A percentile compares a stretch with the other conserved stretches of the same genome.
phyloP scores from a whole-genome alignment of 1,140 invertebrate genomes.

The Pectinophora gossypiella region DNA sequence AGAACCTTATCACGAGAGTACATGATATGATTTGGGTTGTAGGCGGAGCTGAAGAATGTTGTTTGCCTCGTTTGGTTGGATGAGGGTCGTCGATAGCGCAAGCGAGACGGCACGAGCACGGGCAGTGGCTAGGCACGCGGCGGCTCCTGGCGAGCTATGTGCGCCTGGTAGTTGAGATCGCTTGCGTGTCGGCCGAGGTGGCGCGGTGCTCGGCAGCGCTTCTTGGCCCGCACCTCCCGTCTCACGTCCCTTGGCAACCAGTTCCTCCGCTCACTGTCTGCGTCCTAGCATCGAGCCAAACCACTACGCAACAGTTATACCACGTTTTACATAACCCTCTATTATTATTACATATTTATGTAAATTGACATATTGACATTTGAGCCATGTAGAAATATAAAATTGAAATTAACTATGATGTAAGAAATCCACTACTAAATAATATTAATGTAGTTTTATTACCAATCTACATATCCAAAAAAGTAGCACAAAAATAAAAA shows the following conservation, averaged over 20 bases:
- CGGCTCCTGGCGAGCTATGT: slow-evolving; percentile 31
- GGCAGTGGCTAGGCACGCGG: slow-evolving; percentile 22
- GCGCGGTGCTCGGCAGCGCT: slow-evolving; percentile 43
- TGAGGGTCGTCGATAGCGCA: slow-evolving; percentile 30
- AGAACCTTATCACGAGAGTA: slow-evolving; percentile 22
- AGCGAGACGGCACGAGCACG: slow-evolving; percentile 26
- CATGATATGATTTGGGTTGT: slow-evolving; percentile 16
- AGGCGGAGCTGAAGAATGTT: slow-evolving; percentile 15
- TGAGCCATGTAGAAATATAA: too few relatives aligned
- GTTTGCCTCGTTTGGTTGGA: slow-evolving; percentile 27
- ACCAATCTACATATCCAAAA: too few relatives aligned
- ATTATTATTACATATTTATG: background rate
- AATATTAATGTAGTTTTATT: too few relatives aligned
- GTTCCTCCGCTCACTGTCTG: background rate
- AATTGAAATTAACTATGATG: too few relatives aligned
- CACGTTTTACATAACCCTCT: background rate
- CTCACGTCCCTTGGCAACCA: slow-evolving; percentile 11
- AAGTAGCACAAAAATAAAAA: too few relatives aligned
- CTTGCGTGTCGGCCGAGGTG: slow-evolving; percentile 68
- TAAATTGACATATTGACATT: too few relatives aligned
- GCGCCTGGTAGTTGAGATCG: slow-evolving; percentile 62
- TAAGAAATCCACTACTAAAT: too few relatives aligned
- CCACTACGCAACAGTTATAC: background rate
- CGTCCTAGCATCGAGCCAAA: background rate
- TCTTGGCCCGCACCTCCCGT: slow-evolving; percentile 13